Conservation (phyloP, 2,888 invertebrate genomes). For the Trissolcus japonicus region DNA sequence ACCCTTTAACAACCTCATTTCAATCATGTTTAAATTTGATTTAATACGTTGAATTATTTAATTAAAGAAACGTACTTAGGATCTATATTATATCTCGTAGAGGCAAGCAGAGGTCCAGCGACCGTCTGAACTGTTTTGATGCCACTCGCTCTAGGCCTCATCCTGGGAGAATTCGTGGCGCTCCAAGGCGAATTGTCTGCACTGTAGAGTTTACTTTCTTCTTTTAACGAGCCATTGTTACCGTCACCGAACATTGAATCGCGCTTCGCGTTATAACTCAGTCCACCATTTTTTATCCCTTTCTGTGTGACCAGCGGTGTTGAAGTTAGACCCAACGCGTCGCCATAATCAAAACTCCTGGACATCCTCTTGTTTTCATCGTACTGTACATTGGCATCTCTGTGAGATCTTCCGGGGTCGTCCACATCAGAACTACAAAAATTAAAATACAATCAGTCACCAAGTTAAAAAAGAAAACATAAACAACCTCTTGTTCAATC, state of each 20-base stretch:
- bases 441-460: not conserved
- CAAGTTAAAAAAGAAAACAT: not conserved
- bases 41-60: not conserved
- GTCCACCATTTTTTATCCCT: constrained; percentile 28
- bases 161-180: constrained; percentile 67
- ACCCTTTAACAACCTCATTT: not conserved
- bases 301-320: constrained; percentile 35
- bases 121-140: constrained; percentile 70
- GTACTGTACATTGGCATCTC: not conserved
- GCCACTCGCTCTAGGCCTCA: constrained; percentile 62
- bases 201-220: constrained; percentile 61
- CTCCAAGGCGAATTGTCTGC: constrained; percentile 69
- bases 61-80: constrained; percentile 70
- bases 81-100: constrained; percentile 77
- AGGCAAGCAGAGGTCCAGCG: constrained; percentile 76
- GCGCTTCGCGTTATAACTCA: constrained; percentile 23
- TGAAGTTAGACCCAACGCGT: constrained; percentile 37
- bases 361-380: constrained; percentile 31
- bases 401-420: not conserved
- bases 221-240: constrained; percentile 51
- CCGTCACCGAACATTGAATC: constrained; percentile 49
- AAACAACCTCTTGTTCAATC: not conserved
- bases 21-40: not conserved
- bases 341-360: constrained; percentile 24
- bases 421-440: constrained; percentile 18